Evolutionary conservation across 2,888 invertebrate species (phyloP).

Genomic region (Noctua janthina): DNA sequence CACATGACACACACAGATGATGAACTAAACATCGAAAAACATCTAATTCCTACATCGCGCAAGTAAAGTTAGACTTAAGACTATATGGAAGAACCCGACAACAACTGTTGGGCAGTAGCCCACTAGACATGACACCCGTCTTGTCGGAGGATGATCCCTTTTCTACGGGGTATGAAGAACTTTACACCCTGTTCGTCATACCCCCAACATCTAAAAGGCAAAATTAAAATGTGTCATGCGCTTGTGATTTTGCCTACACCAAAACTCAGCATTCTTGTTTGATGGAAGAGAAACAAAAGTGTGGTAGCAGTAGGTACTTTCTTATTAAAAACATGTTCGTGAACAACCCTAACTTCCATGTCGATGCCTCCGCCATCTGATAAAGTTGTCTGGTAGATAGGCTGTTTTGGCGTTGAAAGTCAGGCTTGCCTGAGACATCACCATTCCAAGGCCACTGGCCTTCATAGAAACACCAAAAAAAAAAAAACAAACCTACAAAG

Average conservation of each 20-base stretch:
- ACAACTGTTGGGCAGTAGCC: no score
- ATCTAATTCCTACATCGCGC: no score
- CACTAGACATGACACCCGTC: no score
- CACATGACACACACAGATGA: no score
- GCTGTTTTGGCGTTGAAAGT: background rate
- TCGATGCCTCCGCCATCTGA: background rate
- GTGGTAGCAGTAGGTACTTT: no score
- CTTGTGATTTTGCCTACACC: background rate
- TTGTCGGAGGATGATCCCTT: no score
- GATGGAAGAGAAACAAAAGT: background rate
- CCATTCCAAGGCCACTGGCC: background rate
- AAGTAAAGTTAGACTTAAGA: no score
- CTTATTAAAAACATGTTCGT: background rate
- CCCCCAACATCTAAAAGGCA: no score
- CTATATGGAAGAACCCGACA: no score
- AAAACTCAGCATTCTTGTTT: background rate
- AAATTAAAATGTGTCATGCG: background rate
- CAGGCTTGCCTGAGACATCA: background rate
- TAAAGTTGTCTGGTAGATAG: background rate
- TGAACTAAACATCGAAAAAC: no score
- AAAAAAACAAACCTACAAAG: background rate
- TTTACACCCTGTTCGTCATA: no score
- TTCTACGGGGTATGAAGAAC: no score
- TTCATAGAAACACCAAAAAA: background rate
- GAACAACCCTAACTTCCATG: background rate